Base-by-base conservation (phyloP, 2,797 vertebrate species). In the Anabas testudineus region DNA sequence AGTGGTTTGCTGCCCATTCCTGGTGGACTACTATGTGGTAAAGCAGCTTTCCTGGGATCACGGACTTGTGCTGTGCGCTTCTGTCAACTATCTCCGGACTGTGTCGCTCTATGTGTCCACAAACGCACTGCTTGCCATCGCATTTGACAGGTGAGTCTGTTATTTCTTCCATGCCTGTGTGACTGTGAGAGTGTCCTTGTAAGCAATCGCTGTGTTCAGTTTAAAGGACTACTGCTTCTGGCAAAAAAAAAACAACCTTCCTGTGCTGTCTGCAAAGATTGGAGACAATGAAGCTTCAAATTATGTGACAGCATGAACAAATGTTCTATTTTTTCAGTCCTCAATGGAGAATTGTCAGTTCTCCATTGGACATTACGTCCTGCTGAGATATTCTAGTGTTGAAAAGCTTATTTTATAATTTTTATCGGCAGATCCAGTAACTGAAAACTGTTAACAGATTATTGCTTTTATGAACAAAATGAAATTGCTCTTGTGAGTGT, bases 1-100 rank as follows among this genome's bases (percentile, higher is more conserved):
- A 1, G 95, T 96, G 0, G 94, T 99, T 76, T 99, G 98, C 88
- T 99, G 98, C 66, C 98, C 98, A 0, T 99, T 99, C 6, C 94
- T 99, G 82, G 94, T 99, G 94, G 98, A 99, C 89, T 99, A 99
- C 88, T 99, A 99, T 0, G 98, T 99, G 74, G 95, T 98, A 5
- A 95, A 94, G 26, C 94, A 96, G 84, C 95, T 99, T 10, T 98
- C 97, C 67, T 99, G 98, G 98, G 91, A 95, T 72, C 97, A 99
- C 0, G 98, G 98, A 36, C 91, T 97, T 0, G 41, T 96, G 77
- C 92, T 99, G 36, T 99, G 98, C 1, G 95, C 96, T 54, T 95
- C 96, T 0, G 92, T 99, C 78, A 99, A 97, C 91, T 99, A 99
- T 80, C 93, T 99, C 14, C 91, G 95, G n/a, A 98, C 97, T 0